Conservation (phyloP, 2,113 vertebrate genomes). For the Pyxicephalus adspersus region DNA sequence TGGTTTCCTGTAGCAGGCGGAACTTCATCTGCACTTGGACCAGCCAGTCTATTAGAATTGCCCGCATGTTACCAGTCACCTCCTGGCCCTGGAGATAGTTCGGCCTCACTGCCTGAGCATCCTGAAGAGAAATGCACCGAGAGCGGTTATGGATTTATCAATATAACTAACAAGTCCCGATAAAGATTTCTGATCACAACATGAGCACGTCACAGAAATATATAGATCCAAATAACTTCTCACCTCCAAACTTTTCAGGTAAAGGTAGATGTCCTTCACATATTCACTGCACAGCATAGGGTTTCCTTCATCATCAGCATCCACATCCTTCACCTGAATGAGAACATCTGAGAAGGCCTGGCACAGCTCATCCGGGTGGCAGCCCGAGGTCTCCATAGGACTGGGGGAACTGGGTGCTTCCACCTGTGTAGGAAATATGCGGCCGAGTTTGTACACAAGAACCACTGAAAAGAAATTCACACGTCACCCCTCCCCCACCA, state of each 20-base stretch:
- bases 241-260: constrained; percentile 81
- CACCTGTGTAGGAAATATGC: constrained; percentile 30
- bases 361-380: constrained; percentile 69
- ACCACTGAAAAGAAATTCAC: no score
- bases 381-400: constrained; percentile 75
- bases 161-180: no score
- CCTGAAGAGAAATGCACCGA: constrained; percentile 64
- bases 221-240: no score
- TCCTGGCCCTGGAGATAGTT: constrained; percentile 77
- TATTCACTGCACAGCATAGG: constrained; percentile 81
- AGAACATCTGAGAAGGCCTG: constrained; percentile 83
- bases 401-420: constrained; percentile 64
- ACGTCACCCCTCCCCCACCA: no score
- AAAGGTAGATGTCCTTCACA: constrained; percentile 84
- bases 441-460: no score
- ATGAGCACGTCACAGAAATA: no score
- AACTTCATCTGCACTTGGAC: constrained; percentile 84
- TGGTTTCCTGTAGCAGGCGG: constrained; percentile 81
- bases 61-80: constrained; percentile 81
- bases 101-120: constrained; percentile 70
- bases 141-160: no score
- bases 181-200: no score
- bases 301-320: constrained; percentile 76
- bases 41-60: constrained; percentile 86
- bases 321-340: constrained; percentile 75